Conservation (phyloP, 2,797 vertebrate genomes). For the Myotis daubentonii region DNA sequence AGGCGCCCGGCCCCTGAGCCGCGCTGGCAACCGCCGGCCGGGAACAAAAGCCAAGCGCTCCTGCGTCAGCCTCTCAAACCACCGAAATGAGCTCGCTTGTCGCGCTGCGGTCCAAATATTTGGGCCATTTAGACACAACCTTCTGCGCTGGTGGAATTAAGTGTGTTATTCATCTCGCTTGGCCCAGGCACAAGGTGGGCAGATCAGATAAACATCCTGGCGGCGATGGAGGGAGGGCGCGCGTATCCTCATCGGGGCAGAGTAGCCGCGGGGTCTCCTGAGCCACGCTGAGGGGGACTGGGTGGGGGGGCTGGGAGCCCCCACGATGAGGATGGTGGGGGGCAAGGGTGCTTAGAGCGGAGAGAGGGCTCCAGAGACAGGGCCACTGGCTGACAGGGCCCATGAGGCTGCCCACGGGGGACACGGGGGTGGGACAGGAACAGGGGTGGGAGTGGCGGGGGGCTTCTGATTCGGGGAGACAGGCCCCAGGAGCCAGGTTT, state of each 20-base stretch:
- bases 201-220: neutral
- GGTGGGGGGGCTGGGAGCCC: neutral
- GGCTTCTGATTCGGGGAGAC: too few species aligned
- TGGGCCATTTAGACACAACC: slow-evolving; percentile 61
- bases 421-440: accelerated
- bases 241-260: accelerated
- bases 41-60: slow-evolving; percentile 2
- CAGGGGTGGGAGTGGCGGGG: accelerated
- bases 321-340: accelerated
- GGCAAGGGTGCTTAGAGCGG: neutral
- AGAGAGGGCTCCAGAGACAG: neutral
- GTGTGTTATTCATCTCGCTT: slow-evolving; percentile 55
- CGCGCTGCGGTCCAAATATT: slow-evolving; percentile 65
- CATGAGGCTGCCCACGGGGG: neutral
- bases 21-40: neutral
- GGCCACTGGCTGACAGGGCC: neutral
- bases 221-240: accelerated
- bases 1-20: neutral
- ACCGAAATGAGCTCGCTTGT: slow-evolving; percentile 53
- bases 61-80: slow-evolving; percentile 52
- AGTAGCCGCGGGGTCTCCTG: accelerated
- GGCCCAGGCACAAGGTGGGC: slow-evolving; percentile 50
- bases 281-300: neutral
- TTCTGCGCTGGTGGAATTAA: slow-evolving; percentile 70
- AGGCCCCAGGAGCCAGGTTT: neutral